Percentiles rank a stretch among this genome's conserved stretches.
phyloP scores from a whole-genome alignment of 2,797 vertebrate genomes.

The Coreius guichenoti region DNA sequence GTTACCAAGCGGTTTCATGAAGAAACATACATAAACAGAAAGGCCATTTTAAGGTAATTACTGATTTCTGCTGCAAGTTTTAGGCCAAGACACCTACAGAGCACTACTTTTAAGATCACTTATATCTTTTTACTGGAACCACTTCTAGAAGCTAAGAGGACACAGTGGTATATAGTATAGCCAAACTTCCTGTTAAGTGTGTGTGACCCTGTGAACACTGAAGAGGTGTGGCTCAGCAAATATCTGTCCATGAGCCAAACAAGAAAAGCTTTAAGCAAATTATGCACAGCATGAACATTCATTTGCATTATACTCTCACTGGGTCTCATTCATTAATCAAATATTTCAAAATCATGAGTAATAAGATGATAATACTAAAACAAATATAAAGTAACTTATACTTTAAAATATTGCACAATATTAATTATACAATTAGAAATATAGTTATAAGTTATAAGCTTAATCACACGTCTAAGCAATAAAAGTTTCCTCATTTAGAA shows the following conservation, averaged over 20 bases:
- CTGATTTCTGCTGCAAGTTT: constrained; percentile 2
- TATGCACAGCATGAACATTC: background rate
- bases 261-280: background rate
- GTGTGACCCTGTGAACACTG: constrained; percentile 18
- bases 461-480: background rate
- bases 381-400: background rate
- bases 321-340: background rate
- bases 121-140: constrained; percentile 20
- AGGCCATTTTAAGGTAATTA: constrained; percentile 27
- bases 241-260: background rate
- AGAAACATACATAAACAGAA: constrained; percentile 17
- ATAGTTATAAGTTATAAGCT: background rate
- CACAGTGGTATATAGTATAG: background rate
- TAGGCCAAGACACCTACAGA: constrained; percentile 25
- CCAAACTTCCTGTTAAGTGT: constrained; percentile 21
- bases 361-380: background rate
- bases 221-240: background rate
- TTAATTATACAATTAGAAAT: background rate
- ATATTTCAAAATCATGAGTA: background rate
- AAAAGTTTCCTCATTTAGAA: background rate
- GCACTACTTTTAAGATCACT: constrained; percentile 29
- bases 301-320: background rate
- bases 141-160: background rate
- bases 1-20: constrained; percentile 7
- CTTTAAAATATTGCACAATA: background rate